Evolutionary conservation across 2,888 invertebrate species (phyloP).

Genomic region (Thecocarcelia acutangulata): DNA sequence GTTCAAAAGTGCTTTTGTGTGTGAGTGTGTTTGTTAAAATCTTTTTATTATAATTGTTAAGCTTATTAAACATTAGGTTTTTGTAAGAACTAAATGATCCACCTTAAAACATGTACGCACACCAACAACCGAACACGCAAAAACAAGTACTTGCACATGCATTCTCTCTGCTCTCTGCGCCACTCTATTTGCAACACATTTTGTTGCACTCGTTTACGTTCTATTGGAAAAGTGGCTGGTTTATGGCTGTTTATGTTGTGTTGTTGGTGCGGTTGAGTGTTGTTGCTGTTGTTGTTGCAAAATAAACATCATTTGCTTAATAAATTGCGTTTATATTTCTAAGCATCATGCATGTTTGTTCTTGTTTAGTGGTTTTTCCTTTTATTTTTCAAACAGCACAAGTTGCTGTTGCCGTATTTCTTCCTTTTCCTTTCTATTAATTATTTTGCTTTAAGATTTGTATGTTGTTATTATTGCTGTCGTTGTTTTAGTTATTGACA

Average conservation of each 20-base stretch:
- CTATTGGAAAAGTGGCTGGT: conserved; percentile 9
- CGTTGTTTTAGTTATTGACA: conserved; percentile 57
- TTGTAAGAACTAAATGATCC: conserved; percentile 39
- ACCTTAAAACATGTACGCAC: conserved; percentile 19
- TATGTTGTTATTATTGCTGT: conserved; percentile 34
- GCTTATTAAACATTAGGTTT: conserved; percentile 50
- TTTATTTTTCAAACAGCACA: conserved; percentile 18
- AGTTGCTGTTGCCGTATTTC: conserved; percentile 16
- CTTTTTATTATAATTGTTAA: conserved; percentile 38
- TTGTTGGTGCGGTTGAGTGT: no score
- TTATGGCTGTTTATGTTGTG: conserved; percentile 7
- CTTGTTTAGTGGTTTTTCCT: conserved; percentile 16
- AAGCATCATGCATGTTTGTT: conserved; percentile 34
- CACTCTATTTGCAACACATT: background rate
- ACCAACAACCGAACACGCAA: background rate
- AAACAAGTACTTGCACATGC: background rate
- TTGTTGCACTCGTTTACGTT: conserved; percentile 6
- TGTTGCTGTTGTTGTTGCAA: conserved; percentile 39
- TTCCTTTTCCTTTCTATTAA: conserved; percentile 63
- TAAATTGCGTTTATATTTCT: conserved; percentile 64
- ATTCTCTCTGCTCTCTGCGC: background rate
- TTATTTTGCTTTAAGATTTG: conserved; percentile 25
- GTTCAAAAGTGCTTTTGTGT: background rate
- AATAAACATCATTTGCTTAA: conserved; percentile 64
- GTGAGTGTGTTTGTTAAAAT: conserved; percentile 20